These are phyloP conservation scores for Hirtodrosophila alboralis DNA, from an alignment of 2,888 invertebrate genomes.

Conservation along the genomic window DNA sequence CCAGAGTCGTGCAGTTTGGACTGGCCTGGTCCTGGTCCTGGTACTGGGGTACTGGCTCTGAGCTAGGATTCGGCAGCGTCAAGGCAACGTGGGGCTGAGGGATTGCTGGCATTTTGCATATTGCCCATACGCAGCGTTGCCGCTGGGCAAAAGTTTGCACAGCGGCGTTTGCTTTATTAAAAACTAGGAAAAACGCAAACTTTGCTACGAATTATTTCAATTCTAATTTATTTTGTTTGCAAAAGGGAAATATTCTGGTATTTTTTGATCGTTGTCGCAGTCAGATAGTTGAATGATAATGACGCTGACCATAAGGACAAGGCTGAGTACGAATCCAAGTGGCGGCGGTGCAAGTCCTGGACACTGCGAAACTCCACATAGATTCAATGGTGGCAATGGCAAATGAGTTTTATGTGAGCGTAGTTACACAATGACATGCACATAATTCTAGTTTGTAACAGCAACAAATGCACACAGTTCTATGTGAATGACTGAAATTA, in stretches of 20 bases:
- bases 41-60: slow-evolving; percentile 1
- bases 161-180: slow-evolving; percentile 76
- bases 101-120: slow-evolving; percentile 72
- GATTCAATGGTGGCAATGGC: slow-evolving; percentile 47
- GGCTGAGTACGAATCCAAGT: slow-evolving; percentile 9
- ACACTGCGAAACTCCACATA: slow-evolving; percentile 12
- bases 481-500: slow-evolving; percentile 72
- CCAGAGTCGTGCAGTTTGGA: too few relatives aligned
- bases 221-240: slow-evolving; percentile 78
- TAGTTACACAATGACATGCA: slow-evolving; percentile 76
- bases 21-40: slow-evolving; percentile 10
- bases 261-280: slow-evolving; percentile 77
- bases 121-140: slow-evolving; percentile 77
- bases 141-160: slow-evolving; percentile 69
- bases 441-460: slow-evolving; percentile 72
- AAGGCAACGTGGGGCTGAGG: neutral
- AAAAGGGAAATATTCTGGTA: slow-evolving; percentile 65
- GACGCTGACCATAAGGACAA: slow-evolving; percentile 37
- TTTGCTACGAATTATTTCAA: slow-evolving; percentile 75
- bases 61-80: neutral
- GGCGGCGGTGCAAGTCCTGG: slow-evolving; percentile 1
- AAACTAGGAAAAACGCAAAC: slow-evolving; percentile 69
- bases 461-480: slow-evolving; percentile 67
- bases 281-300: slow-evolving; percentile 74
- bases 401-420: slow-evolving; percentile 75